Evolutionary conservation across 2,797 vertebrate species (phyloP).

Genomic region (Spinus pinus): DNA sequence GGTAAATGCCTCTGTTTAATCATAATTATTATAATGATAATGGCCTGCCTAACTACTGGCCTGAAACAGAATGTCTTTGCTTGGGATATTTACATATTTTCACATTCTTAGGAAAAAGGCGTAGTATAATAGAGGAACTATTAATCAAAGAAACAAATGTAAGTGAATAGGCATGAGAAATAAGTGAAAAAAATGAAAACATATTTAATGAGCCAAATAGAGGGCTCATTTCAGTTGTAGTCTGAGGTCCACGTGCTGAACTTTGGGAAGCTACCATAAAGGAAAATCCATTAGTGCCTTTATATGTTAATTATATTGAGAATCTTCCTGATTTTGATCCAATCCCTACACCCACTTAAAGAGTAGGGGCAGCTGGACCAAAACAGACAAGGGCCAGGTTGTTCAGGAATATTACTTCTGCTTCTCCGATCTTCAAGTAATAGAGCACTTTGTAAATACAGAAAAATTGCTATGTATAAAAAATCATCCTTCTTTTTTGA

Average conservation of each 20-base stretch:
- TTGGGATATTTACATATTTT: background rate
- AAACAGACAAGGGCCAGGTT: background rate
- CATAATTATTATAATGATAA: background rate
- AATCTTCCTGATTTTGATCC: background rate
- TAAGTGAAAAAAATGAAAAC: background rate
- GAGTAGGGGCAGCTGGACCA: background rate
- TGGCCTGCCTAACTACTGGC: background rate
- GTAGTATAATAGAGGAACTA: background rate
- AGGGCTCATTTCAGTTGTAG: background rate
- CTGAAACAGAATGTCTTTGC: background rate
- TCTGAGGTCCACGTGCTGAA: background rate
- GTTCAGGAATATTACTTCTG: background rate
- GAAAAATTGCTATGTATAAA: background rate
- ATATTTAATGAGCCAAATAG: background rate
- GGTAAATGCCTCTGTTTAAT: background rate
- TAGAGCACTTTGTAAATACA: background rate
- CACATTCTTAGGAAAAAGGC: background rate
- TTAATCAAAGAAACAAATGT: background rate
- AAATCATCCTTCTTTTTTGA: background rate
- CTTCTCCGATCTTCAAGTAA: background rate
- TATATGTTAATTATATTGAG: background rate
- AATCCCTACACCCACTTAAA: background rate
- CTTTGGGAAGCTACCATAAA: background rate
- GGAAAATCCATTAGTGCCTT: background rate
- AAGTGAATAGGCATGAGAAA: background rate